A percentile compares a stretch with the other conserved stretches of the same genome.
Evolutionary conservation across 2,797 vertebrate species (phyloP).

Genomic region (Sternarchorhynchus goeldii): DNA sequence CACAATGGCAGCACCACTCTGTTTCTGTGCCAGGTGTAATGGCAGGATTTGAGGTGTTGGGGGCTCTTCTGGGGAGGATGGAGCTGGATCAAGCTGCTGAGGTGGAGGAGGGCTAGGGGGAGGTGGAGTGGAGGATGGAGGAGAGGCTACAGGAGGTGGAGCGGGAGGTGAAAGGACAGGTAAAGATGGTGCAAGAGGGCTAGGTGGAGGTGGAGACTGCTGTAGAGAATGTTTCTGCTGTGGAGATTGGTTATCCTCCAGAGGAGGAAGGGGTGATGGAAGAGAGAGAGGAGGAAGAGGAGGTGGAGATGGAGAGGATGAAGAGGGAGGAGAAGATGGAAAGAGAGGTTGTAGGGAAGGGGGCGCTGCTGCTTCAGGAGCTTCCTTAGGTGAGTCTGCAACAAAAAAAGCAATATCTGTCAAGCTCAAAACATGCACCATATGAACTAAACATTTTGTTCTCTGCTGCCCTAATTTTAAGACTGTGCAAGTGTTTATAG

Average conservation of each 20-base stretch:
- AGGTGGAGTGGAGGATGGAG: constrained; percentile 74
- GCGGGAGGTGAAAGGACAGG: constrained; percentile 63
- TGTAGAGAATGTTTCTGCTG: constrained; percentile 46
- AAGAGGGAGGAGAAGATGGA: constrained; percentile 56
- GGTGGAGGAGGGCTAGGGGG: constrained; percentile 58
- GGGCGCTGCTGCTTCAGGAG: constrained; percentile 62
- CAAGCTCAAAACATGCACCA: neutral
- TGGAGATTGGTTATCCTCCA: constrained; percentile 61
- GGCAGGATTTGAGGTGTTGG: constrained; percentile 79
- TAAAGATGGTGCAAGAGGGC: constrained; percentile 54
- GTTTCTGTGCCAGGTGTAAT: constrained; percentile 89
- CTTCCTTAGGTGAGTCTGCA: constrained; percentile 70
- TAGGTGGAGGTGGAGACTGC: constrained; percentile 57
- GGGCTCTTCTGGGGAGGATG: constrained; percentile 80
- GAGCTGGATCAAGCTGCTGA: constrained; percentile 66
- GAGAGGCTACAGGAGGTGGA: constrained; percentile 61
- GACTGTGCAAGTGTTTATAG: neutral
- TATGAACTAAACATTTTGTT: neutral
- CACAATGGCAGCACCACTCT: constrained; percentile 86
- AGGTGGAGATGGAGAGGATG: constrained; percentile 73
- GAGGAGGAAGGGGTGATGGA: constrained; percentile 66
- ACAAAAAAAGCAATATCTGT: constrained; percentile 31
- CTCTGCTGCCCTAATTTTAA: constrained; percentile 15
- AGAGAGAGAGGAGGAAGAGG: constrained; percentile 74
- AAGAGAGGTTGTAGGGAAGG: constrained; percentile 60